Percentiles rank a stretch among this genome's conserved stretches.
Evolutionary conservation across 2,888 invertebrate genomes (phyloP).

Genomic region (Anaspis maculata): DNA sequence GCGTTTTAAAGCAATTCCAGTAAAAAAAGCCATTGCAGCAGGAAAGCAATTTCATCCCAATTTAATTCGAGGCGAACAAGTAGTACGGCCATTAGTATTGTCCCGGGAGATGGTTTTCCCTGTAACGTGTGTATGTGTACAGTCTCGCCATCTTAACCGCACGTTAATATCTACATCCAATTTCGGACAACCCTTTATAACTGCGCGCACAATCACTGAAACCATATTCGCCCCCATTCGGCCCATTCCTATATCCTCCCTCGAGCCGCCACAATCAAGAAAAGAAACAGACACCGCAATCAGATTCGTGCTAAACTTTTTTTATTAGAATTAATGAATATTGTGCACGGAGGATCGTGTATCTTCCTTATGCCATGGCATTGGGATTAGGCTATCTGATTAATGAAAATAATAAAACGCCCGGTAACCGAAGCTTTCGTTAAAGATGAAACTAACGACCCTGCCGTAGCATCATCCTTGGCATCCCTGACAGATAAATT

Average conservation of each 20-base stretch:
- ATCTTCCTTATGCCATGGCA: conserved; percentile 7
- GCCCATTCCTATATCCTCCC: conserved; percentile 4
- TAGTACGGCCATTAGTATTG: conserved; percentile 13
- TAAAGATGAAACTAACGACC: background rate
- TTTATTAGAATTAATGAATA: conserved; percentile 14
- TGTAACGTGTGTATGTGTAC: conserved; percentile 1
- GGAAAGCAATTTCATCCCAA: conserved; percentile 15
- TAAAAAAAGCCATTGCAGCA: no score
- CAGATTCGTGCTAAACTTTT: conserved; percentile 3
- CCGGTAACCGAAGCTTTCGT: background rate
- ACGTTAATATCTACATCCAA: no score
- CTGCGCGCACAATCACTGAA: conserved; percentile 10
- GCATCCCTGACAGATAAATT: no score
- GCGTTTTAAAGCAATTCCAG: no score
- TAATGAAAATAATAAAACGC: conserved; percentile 12
- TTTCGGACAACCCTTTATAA: no score
- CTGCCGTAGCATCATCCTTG: no score
- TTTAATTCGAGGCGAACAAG: conserved; percentile 15
- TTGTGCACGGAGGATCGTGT: conserved; percentile 7
- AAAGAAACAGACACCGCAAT: no score
- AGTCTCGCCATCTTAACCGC: conserved; percentile 6
- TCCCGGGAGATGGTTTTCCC: conserved; percentile 10
- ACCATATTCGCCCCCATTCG: conserved; percentile 9
- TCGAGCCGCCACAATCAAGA: no score
- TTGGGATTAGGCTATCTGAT: conserved; percentile 10